Percentiles rank a stretch among this genome's conserved stretches.
These are phyloP conservation scores for Agrypnus murinus DNA, from an alignment of 2,888 invertebrate genomes.

Conservation along the genomic window DNA sequence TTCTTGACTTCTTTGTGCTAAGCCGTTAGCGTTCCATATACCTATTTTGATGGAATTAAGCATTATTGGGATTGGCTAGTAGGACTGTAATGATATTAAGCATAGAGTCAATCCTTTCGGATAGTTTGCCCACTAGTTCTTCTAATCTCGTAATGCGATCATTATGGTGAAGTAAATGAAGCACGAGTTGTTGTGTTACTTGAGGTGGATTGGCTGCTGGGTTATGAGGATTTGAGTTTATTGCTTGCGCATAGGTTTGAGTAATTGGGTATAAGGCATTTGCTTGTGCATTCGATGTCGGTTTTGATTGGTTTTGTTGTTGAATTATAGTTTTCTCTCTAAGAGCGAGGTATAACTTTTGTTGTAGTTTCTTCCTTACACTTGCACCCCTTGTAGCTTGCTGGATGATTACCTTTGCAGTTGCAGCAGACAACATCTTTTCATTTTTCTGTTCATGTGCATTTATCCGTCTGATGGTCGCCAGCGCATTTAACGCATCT, in stretches of 20 bases:
- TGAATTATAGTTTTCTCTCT: conserved; percentile 1
- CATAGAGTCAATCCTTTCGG: conserved; percentile 2
- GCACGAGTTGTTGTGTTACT: neutral
- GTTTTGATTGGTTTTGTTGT: neutral
- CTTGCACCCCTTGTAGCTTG: conserved; percentile 8
- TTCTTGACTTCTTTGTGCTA: neutral
- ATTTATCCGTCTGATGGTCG: conserved; percentile 4
- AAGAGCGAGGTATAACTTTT: conserved; percentile 14
- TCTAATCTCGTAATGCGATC: neutral
- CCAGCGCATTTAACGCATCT: conserved; percentile 26
- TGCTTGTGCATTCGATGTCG: too few relatives aligned
- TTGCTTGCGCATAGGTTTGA: too few relatives aligned
- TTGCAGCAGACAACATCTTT: conserved; percentile 23
- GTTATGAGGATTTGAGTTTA: too few relatives aligned
- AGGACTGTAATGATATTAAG: neutral
- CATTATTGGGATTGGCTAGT: neutral
- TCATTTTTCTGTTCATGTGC: conserved; percentile 18
- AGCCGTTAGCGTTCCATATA: neutral
- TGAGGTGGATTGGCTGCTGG: too few relatives aligned
- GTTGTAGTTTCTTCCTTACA: conserved; percentile 10
- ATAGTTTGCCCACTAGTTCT: neutral
- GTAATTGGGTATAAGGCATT: too few relatives aligned
- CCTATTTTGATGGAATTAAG: too few relatives aligned
- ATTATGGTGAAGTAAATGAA: neutral
- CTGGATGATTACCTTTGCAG: conserved; percentile 18